These are phyloP conservation scores for Campylomormyrus numenius DNA, from an alignment of 2,113 vertebrate genomes.

Conservation along the genomic window DNA sequence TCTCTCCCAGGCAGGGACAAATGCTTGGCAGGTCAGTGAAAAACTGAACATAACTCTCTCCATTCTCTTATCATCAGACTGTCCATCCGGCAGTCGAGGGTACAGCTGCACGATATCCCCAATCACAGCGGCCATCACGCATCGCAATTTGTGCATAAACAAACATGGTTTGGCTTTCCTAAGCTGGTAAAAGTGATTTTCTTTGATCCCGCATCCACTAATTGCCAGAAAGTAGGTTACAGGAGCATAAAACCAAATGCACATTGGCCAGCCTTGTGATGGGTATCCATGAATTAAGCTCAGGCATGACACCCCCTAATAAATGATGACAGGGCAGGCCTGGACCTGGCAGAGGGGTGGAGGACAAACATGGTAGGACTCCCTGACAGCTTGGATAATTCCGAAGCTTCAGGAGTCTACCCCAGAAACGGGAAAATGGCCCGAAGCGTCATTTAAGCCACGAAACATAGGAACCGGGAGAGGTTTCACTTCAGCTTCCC, in stretches of 20 bases:
- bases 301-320: background rate
- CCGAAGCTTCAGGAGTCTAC: background rate
- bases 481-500: background rate
- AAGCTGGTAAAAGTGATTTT: background rate
- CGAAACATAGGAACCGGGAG: background rate
- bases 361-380: background rate
- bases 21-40: background rate
- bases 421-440: background rate
- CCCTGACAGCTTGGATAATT: background rate
- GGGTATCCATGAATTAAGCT: background rate
- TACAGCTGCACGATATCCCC: background rate
- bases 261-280: too few species aligned
- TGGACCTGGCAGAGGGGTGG: background rate
- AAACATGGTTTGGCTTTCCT: background rate
- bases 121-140: background rate
- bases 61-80: background rate
- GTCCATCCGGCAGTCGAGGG: background rate
- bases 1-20: background rate
- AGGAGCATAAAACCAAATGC: background rate
- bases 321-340: background rate
- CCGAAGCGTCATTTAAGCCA: background rate
- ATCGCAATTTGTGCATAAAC: background rate
- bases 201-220: background rate
- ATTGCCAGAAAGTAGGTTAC: background rate
- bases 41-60: background rate